Evolutionary conservation across 2,113 vertebrate species (phyloP).

Genomic region (Rhea americana): DNA sequence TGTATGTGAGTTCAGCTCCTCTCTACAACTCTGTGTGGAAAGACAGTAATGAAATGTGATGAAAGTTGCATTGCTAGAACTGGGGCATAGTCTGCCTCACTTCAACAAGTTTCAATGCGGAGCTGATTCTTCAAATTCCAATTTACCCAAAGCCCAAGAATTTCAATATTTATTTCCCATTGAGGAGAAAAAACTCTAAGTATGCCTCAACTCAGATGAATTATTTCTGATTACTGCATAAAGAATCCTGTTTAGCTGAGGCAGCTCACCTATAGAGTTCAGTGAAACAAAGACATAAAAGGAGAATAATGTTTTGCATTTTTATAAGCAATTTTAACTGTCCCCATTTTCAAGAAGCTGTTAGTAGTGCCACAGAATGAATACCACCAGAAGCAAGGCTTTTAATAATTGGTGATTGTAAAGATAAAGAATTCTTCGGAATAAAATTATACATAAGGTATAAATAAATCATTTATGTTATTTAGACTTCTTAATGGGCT

Average conservation of each 20-base stretch:
- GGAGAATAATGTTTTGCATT: conserved; percentile 34
- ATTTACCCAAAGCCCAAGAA: not conserved
- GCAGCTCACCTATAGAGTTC: conserved; percentile 32
- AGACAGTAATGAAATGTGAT: fast-evolving
- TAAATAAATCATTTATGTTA: not conserved
- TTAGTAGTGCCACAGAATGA: not conserved
- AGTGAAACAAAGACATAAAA: conserved; percentile 32
- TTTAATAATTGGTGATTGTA: not conserved
- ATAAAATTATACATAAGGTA: not conserved
- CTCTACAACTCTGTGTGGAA: not conserved
- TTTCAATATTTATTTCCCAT: conserved; percentile 9
- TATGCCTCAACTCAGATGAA: conserved; percentile 25
- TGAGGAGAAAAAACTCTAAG: not conserved
- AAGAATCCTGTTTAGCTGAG: not conserved
- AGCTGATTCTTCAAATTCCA: not conserved
- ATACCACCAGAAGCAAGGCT: not conserved
- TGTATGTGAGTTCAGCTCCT: not conserved
- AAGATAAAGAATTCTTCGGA: not conserved
- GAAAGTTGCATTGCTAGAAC: not conserved
- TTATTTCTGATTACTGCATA: conserved; percentile 35
- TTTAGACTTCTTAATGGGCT: not conserved
- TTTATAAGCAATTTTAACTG: conserved; percentile 29
- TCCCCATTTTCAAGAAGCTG: conserved; percentile 22
- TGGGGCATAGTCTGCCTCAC: not conserved
- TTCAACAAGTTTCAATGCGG: not conserved